Evolutionary conservation across 2,113 vertebrate genomes (phyloP).

Genomic region (Bujurquina vittata): DNA sequence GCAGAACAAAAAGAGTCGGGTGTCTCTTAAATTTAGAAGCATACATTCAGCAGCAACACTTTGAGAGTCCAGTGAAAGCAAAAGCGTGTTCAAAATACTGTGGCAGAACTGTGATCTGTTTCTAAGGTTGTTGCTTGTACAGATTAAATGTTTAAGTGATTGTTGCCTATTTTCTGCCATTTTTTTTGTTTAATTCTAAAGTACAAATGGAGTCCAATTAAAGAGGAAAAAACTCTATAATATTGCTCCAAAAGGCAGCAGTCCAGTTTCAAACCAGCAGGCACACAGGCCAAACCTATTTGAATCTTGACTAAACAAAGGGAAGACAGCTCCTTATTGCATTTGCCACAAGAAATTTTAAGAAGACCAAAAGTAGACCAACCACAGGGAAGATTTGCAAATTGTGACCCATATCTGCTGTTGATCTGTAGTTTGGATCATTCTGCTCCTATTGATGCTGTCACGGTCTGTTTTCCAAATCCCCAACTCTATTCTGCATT

Average conservation of each 20-base stretch:
- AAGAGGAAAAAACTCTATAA: conserved; percentile 1
- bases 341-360: conserved; percentile 59
- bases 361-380: conserved; percentile 52
- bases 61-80: not conserved
- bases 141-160: conserved; percentile 9
- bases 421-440: conserved; percentile 63
- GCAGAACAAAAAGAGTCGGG: conserved; percentile 53
- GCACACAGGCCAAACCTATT: conserved; percentile 54
- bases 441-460: conserved; percentile 48
- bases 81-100: not conserved
- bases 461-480: conserved; percentile 49
- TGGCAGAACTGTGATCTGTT: not conserved
- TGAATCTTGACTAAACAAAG: conserved; percentile 66
- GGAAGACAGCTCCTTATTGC: conserved; percentile 63
- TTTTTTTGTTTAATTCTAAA: not conserved
- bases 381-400: conserved; percentile 52
- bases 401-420: conserved; percentile 59
- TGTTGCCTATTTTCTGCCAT: not conserved
- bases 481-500: conserved; percentile 6
- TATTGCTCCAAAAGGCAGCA: conserved; percentile 48
- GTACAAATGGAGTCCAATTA: conserved; percentile 12
- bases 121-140: not conserved
- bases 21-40: conserved; percentile 60
- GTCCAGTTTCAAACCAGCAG: conserved; percentile 51
- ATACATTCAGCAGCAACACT: conserved; percentile 30